Evolutionary conservation across 2,888 invertebrate species (phyloP).

Genomic region (Parthenolecanium corni): DNA sequence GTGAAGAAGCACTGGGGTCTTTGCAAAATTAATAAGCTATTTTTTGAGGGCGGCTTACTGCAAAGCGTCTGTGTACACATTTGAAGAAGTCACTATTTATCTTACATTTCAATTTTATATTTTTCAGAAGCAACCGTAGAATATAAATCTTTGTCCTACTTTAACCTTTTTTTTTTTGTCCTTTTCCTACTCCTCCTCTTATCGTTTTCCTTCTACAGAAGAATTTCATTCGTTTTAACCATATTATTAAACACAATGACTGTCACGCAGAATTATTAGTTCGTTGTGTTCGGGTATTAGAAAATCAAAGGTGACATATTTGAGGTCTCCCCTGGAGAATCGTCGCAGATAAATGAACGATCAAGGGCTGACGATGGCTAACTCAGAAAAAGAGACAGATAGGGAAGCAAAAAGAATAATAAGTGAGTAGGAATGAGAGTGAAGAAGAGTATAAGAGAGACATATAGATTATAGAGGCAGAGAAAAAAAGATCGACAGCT

Average conservation of each 20-base stretch:
- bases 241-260: slow-evolving; percentile 10
- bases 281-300: neutral
- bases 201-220: neutral
- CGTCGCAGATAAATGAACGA: no score
- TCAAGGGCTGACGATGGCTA: no score
- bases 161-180: neutral
- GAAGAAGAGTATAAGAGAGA: no score
- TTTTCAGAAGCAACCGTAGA: neutral
- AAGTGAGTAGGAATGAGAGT: no score
- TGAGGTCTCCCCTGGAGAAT: neutral
- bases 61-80: no score
- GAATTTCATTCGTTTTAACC: neutral
- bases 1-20: no score
- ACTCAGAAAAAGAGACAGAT: no score
- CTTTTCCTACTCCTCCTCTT: neutral
- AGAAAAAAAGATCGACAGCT: no score
- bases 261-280: slow-evolving; percentile 3
- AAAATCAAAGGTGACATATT: slow-evolving; percentile 7
- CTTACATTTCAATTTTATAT: slow-evolving; percentile 9
- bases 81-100: slow-evolving; percentile 14
- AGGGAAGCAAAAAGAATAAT: no score
- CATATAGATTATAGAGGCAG: no score
- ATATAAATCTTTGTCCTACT: neutral
- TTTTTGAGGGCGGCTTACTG: no score
- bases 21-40: no score